These are phyloP conservation scores for Mugil cephalus DNA, from an alignment of 2,113 vertebrate species.

Conservation along the genomic window DNA sequence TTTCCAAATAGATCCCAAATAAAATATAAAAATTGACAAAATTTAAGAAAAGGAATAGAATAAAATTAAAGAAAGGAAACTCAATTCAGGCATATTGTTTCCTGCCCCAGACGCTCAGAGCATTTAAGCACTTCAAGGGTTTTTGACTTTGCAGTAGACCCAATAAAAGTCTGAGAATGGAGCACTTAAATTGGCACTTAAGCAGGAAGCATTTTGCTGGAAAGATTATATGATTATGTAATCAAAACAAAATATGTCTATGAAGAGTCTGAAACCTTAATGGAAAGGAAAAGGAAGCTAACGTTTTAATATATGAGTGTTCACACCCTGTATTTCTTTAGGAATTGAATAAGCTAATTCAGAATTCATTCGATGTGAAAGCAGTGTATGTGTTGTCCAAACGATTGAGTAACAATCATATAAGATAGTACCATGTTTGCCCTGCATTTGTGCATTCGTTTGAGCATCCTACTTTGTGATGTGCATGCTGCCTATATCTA, in stretches of 20 bases:
- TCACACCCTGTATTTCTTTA: slow-evolving; percentile 70
- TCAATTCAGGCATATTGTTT: slow-evolving; percentile 67
- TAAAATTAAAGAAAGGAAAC: not conserved
- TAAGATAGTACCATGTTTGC: slow-evolving; percentile 73
- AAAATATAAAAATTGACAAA: slow-evolving; percentile 28
- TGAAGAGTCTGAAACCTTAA: slow-evolving; percentile 52
- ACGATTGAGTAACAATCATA: slow-evolving; percentile 69
- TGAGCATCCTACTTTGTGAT: slow-evolving; percentile 74
- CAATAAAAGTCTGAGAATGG: slow-evolving; percentile 52
- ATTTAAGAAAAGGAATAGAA: slow-evolving; percentile 6
- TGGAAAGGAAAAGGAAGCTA: slow-evolving; percentile 52
- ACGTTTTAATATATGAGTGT: slow-evolving; percentile 58
- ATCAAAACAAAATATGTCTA: slow-evolving; percentile 12
- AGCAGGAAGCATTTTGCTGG: slow-evolving; percentile 34
- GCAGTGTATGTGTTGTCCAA: slow-evolving; percentile 63
- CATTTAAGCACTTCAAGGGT: slow-evolving; percentile 78
- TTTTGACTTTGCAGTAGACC: slow-evolving; percentile 51
- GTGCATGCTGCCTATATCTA: slow-evolving; percentile 82
- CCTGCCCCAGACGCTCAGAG: slow-evolving; percentile 56
- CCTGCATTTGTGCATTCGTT: slow-evolving; percentile 79
- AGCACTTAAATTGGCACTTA: slow-evolving; percentile 81
- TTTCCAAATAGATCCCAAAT: slow-evolving; percentile 11
- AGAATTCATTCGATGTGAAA: slow-evolving; percentile 61
- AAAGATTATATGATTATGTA: slow-evolving; percentile 22
- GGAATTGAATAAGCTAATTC: slow-evolving; percentile 80